Percentiles rank a stretch among this genome's conserved stretches.
Evolutionary conservation across 2,797 vertebrate genomes (phyloP).

Genomic region (Erpetoichthys calabaricus): DNA sequence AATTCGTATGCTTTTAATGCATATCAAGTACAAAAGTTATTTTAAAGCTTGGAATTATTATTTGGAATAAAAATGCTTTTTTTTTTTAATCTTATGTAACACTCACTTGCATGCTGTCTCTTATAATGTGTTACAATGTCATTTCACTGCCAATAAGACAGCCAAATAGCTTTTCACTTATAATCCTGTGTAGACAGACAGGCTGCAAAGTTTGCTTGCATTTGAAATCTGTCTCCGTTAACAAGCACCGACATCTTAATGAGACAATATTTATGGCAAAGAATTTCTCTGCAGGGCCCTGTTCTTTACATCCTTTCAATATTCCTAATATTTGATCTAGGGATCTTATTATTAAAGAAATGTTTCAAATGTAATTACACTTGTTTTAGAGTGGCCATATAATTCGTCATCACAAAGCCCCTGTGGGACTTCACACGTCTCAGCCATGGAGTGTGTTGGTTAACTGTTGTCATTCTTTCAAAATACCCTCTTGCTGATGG

Average conservation of each 20-base stretch:
- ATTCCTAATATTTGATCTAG: conserved; percentile 31
- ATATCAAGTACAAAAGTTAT: too few relatives aligned
- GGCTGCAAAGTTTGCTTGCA: conserved; percentile 16
- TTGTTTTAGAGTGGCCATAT: conserved; percentile 27
- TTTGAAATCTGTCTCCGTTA: conserved; percentile 21
- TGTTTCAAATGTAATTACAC: conserved; percentile 33
- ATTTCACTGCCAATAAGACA: too few relatives aligned
- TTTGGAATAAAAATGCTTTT: too few relatives aligned
- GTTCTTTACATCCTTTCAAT: conserved; percentile 19
- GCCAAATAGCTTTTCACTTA: background rate
- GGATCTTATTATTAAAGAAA: conserved; percentile 32
- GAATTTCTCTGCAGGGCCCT: conserved; percentile 12
- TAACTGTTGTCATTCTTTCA: conserved; percentile 30
- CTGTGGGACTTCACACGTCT: conserved; percentile 25
- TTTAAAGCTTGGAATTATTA: too few relatives aligned
- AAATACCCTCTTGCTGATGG: conserved; percentile 28
- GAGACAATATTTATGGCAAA: conserved; percentile 27
- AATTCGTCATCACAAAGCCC: conserved; percentile 19
- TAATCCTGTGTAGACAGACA: conserved; percentile 10
- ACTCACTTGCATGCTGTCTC: too few relatives aligned
- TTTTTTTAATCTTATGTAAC: too few relatives aligned
- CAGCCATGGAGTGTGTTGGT: conserved; percentile 19
- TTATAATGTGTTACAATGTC: too few relatives aligned
- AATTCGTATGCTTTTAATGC: too few relatives aligned
- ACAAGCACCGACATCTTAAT: conserved; percentile 18